Conservation (phyloP, 2,113 vertebrate genomes). For the Python bivittatus region DNA sequence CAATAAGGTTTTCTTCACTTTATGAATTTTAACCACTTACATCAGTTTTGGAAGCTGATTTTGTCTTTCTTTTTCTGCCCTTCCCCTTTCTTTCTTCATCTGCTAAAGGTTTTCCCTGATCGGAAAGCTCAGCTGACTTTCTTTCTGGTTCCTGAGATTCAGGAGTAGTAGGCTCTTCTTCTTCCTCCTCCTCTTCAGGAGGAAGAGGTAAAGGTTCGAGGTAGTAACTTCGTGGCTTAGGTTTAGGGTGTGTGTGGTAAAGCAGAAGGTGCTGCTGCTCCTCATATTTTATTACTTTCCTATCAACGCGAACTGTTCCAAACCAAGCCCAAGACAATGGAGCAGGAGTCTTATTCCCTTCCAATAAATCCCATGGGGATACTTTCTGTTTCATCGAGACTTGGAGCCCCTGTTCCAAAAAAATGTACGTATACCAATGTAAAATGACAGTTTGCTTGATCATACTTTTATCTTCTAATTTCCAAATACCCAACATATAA, state of each 20-base stretch:
- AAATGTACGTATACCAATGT: no score
- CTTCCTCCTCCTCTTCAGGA: slow-evolving; percentile 77
- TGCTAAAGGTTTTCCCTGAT: slow-evolving; percentile 60
- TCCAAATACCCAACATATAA: not conserved
- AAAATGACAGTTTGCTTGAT: not conserved
- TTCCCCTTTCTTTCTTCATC: slow-evolving; percentile 75
- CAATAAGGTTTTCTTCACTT: not conserved
- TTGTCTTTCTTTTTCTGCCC: slow-evolving; percentile 73
- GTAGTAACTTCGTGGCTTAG: slow-evolving; percentile 76
- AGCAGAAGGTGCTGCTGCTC: slow-evolving; percentile 78
- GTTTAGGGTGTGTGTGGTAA: slow-evolving; percentile 72
- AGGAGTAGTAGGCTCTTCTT: slow-evolving; percentile 71
- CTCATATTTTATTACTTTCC: slow-evolving; percentile 71
- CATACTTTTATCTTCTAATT: not conserved
- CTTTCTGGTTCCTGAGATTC: slow-evolving; percentile 74
- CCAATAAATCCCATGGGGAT: slow-evolving; percentile 78
- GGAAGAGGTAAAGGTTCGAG: slow-evolving; percentile 76
- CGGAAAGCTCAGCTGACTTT: slow-evolving; percentile 70
- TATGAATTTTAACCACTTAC: slow-evolving; percentile 57
- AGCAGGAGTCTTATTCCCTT: slow-evolving; percentile 76
- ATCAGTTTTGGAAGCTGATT: slow-evolving; percentile 65
- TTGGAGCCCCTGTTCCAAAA: slow-evolving; percentile 73
- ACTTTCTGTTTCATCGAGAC: slow-evolving; percentile 78
- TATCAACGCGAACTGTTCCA: slow-evolving; percentile 70
- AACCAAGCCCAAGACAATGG: slow-evolving; percentile 81